phyloP scores from a whole-genome alignment of 2,113 vertebrate genomes.

The Mugil cephalus region DNA sequence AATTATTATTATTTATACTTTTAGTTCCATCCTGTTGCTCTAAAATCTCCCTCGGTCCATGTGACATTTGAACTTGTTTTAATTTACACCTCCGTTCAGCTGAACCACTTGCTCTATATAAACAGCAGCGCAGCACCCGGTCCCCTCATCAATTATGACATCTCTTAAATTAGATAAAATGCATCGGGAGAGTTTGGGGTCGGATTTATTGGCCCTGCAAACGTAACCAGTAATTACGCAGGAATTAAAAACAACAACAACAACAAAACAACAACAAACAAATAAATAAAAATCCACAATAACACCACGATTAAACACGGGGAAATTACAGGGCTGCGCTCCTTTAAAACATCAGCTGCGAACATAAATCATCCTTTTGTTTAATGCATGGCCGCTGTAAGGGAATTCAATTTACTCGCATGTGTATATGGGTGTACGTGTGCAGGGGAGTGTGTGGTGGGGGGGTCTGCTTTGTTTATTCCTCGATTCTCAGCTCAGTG shows the following conservation, averaged over 20 bases:
- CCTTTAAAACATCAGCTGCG: constrained; percentile 30
- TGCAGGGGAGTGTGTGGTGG: neutral
- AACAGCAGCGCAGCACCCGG: constrained; percentile 32
- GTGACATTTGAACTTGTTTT: constrained; percentile 1
- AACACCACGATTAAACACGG: constrained; percentile 38
- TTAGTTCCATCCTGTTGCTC: neutral
- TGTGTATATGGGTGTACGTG: neutral
- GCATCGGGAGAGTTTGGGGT: constrained; percentile 24
- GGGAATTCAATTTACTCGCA: constrained; percentile 21
- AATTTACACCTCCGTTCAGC: constrained; percentile 41
- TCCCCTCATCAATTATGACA: constrained; percentile 59
- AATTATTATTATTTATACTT: constrained; percentile 14
- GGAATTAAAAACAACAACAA: constrained; percentile 69
- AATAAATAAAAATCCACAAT: constrained; percentile 42
- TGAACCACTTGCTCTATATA: constrained; percentile 53
- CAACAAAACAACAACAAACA: too few relatives aligned
- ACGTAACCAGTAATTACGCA: constrained; percentile 62
- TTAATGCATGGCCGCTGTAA: constrained; percentile 17
- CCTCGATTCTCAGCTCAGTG: constrained; percentile 20
- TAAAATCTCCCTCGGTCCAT: neutral
- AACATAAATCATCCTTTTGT: constrained; percentile 53
- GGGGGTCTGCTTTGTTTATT: neutral
- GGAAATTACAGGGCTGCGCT: constrained; percentile 41
- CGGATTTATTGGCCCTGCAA: constrained; percentile 57
- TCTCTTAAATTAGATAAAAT: constrained; percentile 48